Base-by-base conservation (phyloP, 2,888 invertebrate species). In the Drosophila testacea region DNA sequence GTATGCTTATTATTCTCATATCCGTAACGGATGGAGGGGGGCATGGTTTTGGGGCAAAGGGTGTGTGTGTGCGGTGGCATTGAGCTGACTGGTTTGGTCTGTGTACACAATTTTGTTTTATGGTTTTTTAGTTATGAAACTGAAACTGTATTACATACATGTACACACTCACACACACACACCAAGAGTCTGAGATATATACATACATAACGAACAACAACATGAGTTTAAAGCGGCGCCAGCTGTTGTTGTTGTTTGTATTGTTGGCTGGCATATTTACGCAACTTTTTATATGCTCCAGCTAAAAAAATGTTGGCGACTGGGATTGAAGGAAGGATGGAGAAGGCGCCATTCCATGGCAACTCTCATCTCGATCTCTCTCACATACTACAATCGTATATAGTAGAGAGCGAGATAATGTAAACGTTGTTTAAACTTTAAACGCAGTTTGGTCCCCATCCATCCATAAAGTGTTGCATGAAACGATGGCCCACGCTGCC, bases 61-160 rank as follows among this genome's bases (percentile, higher is more conserved):
- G 52, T 46, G 13, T 30, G 34, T 34, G 42, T 54, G 47, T 54
- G 39, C 30, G 39, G 54, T 54, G 59, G 50, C 56, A 56, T 70
- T 47, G 48, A 56, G 62, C 44, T 64, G 62, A 28, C 59, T 64
- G 48, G 44, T 67, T 63, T 74, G 70, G 48, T 67, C 60, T 77
- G 70, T 81, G 84, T 76, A 87, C 69, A 87, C 77, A 88, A 85
- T 87, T 87, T 89, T 85, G 85, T 89, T 85, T 84, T 85, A 89
- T 85, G 85, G 71, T 77, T 85, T 85, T 83, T 87, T 89, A 85
- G 89, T 89, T 85, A 85, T 89, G 84, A 81, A 86, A 81, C 85
- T 71, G 82, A 88, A 85, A 80, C 86, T 80, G 78, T 86, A 80
- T 80, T 80, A 88, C 83, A 78, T 81, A 82, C 48, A 69, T 32